phyloP scores from a whole-genome alignment of 2,113 vertebrate genomes.

The Nematolebias whitei region DNA sequence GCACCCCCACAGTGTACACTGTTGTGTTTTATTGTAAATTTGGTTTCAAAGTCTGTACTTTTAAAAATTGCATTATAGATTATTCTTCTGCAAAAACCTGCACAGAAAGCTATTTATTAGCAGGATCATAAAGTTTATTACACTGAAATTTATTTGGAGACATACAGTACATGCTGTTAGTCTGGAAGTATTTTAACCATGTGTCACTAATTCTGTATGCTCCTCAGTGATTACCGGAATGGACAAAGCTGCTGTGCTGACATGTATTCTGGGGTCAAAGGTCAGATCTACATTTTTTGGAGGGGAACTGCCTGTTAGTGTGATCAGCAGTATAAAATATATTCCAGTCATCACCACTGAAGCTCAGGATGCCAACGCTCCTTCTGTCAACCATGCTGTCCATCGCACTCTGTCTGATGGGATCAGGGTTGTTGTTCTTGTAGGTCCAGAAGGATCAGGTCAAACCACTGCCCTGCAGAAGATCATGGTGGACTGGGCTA shows the following conservation, averaged over 20 bases:
- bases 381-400: constrained; percentile 51
- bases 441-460: constrained; percentile 75
- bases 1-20: too few species aligned
- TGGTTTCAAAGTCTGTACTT: too few species aligned
- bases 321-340: constrained; percentile 56
- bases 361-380: neutral
- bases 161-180: too few species aligned
- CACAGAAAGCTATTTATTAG: too few species aligned
- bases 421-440: constrained; percentile 48
- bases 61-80: too few species aligned
- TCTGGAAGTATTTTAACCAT: neutral
- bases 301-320: constrained; percentile 50
- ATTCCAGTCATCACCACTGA: constrained; percentile 28
- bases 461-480: constrained; percentile 78
- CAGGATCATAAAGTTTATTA: too few species aligned
- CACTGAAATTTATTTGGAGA: too few species aligned
- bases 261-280: constrained; percentile 30
- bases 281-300: constrained; percentile 49
- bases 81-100: too few species aligned
- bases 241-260: constrained; percentile 57
- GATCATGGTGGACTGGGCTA: constrained; percentile 71
- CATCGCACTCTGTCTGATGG: constrained; percentile 24
- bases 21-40: too few species aligned
- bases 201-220: neutral
- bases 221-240: constrained; percentile 28